These are phyloP conservation scores for Dendrocopos noguchii DNA, from an alignment of 2,113 vertebrate genomes.

Conservation along the genomic window DNA sequence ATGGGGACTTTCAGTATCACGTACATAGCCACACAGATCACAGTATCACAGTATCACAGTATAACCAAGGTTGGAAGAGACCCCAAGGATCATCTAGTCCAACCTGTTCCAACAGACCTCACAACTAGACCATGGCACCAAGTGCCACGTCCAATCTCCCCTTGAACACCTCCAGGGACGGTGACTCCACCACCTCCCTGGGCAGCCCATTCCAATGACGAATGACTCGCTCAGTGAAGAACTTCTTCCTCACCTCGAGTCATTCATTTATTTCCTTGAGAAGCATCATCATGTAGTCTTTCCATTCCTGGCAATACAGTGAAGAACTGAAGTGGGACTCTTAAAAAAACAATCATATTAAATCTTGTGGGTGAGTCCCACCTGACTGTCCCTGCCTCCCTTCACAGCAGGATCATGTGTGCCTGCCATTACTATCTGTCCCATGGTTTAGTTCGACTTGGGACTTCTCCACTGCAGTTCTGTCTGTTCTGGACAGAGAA, in stretches of 20 bases:
- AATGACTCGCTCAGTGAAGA: too few species aligned
- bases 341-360: not conserved
- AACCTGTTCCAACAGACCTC: too few species aligned
- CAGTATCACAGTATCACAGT: too few species aligned
- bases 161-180: too few species aligned
- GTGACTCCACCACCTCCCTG: too few species aligned
- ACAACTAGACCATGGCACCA: too few species aligned
- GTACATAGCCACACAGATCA: not conserved
- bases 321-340: not conserved
- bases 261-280: not conserved
- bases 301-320: not conserved
- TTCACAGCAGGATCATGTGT: not conserved
- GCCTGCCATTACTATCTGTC: not conserved
- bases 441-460: not conserved
- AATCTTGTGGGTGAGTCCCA: not conserved
- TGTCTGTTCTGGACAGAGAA: not conserved
- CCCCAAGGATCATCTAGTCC: too few species aligned
- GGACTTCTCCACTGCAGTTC: not conserved
- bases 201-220: too few species aligned
- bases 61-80: too few species aligned
- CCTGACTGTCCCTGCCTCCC: accelerated
- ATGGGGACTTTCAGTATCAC: not conserved
- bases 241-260: too few species aligned
- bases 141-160: too few species aligned
- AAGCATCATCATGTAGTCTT: not conserved